Base-by-base conservation (phyloP, 1,140 invertebrate species). In the Cryptotermes secundus region DNA sequence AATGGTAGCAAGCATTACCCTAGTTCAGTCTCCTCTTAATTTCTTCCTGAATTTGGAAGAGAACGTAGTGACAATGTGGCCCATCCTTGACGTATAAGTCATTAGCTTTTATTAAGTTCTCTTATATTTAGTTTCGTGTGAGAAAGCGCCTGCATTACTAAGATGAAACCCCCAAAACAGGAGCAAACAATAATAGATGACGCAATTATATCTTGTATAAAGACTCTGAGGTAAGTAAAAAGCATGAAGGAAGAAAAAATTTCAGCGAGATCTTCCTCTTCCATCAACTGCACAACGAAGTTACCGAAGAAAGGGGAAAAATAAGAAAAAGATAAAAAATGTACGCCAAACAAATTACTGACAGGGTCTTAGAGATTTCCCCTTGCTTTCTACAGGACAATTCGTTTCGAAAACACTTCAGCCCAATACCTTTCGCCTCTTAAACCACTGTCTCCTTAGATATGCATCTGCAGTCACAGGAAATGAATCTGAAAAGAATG, bases 111-210 rank as follows among this genome's bases (percentile, higher is more conserved):
- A 72, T 72, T 72, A 72, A 72, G 59, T 16, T 72, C n/a, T 31
- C 6, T 72, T 72, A 31, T 59, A 6, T 31, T 31, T 72, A 31
- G 59, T 72, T n/a, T n/a, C 59, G 59, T 72, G 59, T n/a, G 2
- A 31, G 10, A 72, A 6, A 72, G 59, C 9, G 59, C 4, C 59
- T 31, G 59, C 9, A 26, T 72, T 72, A 72, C 59, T 72, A 1
- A 72, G 59, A 26, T 72, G 59, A 72, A 72, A 72, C n/a, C 59
- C n/a, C 59, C n/a, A 72, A 72, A 72, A 72, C 59, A 72, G 59
- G 59, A 6, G n/a, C 59, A 72, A 72, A 72, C 59, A 72, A 72
- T 72, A 72, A 72, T 16, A 72, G 26, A 72, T 72, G 59, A 72
- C 59, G 59, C 26, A 72, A 72, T 72, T 72, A 72, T 72, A 72